phyloP scores from a whole-genome alignment of 2,797 vertebrate species.

The Mallotus villosus region DNA sequence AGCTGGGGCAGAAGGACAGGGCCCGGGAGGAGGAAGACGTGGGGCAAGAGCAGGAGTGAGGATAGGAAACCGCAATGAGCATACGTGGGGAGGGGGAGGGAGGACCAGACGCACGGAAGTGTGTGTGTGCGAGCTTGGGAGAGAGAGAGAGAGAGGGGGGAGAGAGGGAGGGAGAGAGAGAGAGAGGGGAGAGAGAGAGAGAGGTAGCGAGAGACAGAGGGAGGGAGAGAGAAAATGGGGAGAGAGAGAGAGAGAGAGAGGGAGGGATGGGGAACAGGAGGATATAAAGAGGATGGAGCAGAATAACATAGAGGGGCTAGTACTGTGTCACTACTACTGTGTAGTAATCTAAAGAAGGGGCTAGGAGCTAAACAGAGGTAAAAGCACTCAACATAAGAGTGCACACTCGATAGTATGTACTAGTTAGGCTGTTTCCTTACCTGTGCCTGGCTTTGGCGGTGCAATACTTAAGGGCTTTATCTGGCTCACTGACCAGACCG shows the following conservation, averaged over 20 bases:
- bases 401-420: background rate
- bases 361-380: too few relatives aligned
- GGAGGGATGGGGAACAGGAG: slow-evolving; percentile 29
- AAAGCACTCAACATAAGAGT: background rate
- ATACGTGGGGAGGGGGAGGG: too few relatives aligned
- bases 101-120: too few relatives aligned
- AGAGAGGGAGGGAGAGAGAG: too few relatives aligned
- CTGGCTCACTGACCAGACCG: slow-evolving; percentile 84
- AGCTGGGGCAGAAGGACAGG: slow-evolving; percentile 69
- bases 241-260: background rate
- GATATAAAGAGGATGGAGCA: background rate
- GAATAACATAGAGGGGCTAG: background rate
- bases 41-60: too few relatives aligned
- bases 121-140: too few relatives aligned
- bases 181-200: background rate
- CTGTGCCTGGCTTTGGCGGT: slow-evolving; percentile 87
- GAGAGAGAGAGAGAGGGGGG: too few relatives aligned
- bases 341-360: background rate
- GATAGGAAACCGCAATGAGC: background rate
- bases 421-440: slow-evolving; percentile 68
- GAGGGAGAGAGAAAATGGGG: background rate
- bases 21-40: background rate
- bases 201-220: background rate
- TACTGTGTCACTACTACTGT: too few relatives aligned
- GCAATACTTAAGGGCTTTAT: slow-evolving; percentile 89